Conservation (phyloP, 2,113 vertebrate genomes). For the Baryphthengus martii region DNA sequence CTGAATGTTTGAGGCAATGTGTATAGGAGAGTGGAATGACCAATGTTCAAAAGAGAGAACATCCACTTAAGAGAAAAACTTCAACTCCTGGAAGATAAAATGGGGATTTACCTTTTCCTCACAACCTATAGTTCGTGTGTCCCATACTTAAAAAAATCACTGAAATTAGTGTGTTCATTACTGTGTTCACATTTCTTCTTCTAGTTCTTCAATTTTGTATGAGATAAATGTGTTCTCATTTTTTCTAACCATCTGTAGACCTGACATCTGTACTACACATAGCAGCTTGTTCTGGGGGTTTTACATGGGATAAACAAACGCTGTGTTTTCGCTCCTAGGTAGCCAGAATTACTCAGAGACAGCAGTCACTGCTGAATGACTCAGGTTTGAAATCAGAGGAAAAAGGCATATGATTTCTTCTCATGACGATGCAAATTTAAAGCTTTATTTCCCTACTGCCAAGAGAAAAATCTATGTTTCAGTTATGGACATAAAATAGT, state of each 20-base stretch:
- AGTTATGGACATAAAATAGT: background rate
- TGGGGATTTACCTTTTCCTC: background rate
- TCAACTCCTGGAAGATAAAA: background rate
- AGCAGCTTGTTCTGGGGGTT: background rate
- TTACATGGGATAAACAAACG: background rate
- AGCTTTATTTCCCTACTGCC: background rate
- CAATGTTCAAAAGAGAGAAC: background rate
- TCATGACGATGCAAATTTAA: background rate
- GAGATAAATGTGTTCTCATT: background rate
- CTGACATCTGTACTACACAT: background rate
- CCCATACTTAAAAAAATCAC: background rate
- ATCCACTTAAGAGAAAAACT: background rate
- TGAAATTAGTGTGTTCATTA: background rate
- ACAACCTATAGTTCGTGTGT: background rate
- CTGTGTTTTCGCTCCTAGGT: background rate
- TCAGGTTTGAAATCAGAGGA: background rate
- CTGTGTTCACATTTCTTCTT: background rate
- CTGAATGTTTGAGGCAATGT: background rate
- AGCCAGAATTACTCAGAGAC: background rate
- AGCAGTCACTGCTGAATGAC: background rate
- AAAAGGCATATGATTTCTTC: background rate
- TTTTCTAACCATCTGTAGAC: background rate
- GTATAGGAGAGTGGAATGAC: fast-evolving
- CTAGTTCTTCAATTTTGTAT: background rate
- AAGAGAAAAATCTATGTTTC: background rate